Conservation (phyloP, 2,888 invertebrate species). For the Platerodrilus igneus region DNA sequence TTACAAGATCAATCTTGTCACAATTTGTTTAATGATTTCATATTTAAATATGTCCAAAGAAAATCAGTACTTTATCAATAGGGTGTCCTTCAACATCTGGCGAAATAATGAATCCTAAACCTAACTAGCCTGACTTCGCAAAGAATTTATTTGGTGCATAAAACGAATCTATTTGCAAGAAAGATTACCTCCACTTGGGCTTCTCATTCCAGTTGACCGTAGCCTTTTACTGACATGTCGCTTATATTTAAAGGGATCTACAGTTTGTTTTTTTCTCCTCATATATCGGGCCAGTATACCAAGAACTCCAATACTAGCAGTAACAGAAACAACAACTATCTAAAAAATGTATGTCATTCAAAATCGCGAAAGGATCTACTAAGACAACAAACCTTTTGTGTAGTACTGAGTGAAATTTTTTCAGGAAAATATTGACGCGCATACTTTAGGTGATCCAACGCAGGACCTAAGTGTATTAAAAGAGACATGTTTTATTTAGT, state of each 20-base stretch:
- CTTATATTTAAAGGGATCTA: conserved; percentile 56
- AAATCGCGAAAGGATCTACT: conserved; percentile 1
- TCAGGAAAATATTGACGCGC: conserved; percentile 50
- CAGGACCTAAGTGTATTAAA: conserved; percentile 55
- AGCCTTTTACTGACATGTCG: conserved; percentile 57
- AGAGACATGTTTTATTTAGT: conserved; percentile 47
- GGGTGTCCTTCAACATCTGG: no score
- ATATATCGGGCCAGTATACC: conserved; percentile 78
- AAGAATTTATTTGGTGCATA: no score
- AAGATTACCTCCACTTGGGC: conserved; percentile 58
- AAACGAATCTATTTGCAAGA: no score
- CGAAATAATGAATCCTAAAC: no score
- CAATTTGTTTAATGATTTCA: no score
- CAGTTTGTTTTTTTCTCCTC: conserved; percentile 63
- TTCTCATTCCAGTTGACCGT: conserved; percentile 58
- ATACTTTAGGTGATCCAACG: conserved; percentile 54
- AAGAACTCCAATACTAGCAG: conserved; percentile 76
- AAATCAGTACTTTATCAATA: no score
- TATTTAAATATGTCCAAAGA: no score
- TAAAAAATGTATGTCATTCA: conserved; percentile 39
- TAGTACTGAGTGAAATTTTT: conserved; percentile 56
- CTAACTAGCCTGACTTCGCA: no score
- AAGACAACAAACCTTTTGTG: conserved; percentile 78
- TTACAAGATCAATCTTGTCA: no score
- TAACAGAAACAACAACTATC: conserved; percentile 68